A percentile compares a stretch with the other conserved stretches of the same genome.
phyloP scores from a whole-genome alignment of 2,797 vertebrate species.

The Muraenolepis orangiensis region DNA sequence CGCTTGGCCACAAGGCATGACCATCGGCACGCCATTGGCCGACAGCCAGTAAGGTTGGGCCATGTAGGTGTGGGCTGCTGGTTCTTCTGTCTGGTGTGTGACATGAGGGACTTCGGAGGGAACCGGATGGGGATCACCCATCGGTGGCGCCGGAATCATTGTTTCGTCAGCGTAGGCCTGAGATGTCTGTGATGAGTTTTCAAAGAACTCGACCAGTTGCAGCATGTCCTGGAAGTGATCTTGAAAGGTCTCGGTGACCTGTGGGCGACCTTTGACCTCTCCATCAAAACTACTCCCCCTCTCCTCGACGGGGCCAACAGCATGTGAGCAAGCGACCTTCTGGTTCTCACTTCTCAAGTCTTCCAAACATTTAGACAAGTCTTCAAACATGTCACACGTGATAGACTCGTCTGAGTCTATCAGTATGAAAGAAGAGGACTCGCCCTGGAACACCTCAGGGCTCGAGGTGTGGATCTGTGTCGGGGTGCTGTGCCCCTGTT shows the following conservation, averaged over 20 bases:
- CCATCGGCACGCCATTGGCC: not conserved
- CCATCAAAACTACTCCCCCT: slow-evolving; percentile 6
- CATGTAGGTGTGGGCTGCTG: not conserved
- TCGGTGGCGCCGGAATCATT: not conserved
- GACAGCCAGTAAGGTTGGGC: not conserved
- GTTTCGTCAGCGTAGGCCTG: not conserved
- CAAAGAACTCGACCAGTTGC: not conserved
- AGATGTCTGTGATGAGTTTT: not conserved
- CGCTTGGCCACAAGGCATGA: slow-evolving; percentile 26
- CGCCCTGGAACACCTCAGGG: not conserved
- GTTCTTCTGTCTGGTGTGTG: not conserved
- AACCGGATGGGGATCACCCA: not conserved
- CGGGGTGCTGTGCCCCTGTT: not conserved
- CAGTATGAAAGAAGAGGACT: not conserved
- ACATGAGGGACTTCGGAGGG: not conserved
- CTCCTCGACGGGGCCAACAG: slow-evolving; percentile 13
- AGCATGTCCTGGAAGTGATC: slow-evolving; percentile 2
- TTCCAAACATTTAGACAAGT: slow-evolving; percentile 54
- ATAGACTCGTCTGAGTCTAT: not conserved
- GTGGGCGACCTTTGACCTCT: slow-evolving; percentile 10
- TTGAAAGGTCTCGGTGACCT: not conserved
- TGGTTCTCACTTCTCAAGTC: slow-evolving; percentile 40
- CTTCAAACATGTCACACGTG: slow-evolving; percentile 28
- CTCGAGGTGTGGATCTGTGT: not conserved
- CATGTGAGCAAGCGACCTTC: slow-evolving; percentile 19